phyloP scores from a whole-genome alignment of 2,888 invertebrate genomes.

The Diarsia brunnea region DNA sequence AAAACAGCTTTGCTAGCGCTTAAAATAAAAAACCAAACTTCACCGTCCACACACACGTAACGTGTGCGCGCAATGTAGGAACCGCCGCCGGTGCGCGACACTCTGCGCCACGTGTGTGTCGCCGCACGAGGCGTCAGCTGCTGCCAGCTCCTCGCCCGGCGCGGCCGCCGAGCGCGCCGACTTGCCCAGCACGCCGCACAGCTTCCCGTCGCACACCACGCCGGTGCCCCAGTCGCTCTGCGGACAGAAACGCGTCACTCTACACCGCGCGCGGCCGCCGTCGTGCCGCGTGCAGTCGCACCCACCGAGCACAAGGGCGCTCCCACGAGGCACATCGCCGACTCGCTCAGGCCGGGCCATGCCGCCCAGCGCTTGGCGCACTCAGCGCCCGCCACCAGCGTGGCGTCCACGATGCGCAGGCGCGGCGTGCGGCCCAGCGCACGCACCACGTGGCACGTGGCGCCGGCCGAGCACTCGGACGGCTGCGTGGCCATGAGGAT shows the following conservation, averaged over 20 bases:
- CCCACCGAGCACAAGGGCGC: conserved; percentile 77
- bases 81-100: conserved; percentile 78
- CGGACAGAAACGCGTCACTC: conserved; percentile 15
- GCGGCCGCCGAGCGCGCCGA: conserved; percentile 56
- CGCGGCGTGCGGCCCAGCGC: conserved; percentile 63
- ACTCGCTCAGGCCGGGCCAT: conserved; percentile 72
- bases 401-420: conserved; percentile 70
- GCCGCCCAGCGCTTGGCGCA: conserved; percentile 72
- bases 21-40: conserved; percentile 16
- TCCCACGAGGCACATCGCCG: conserved; percentile 78
- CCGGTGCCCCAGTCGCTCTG: conserved; percentile 82
- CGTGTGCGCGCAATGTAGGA: conserved; percentile 84
- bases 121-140: conserved; percentile 69
- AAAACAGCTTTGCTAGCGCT: background rate
- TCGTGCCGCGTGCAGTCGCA: background rate
- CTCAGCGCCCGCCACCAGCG: conserved; percentile 55
- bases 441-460: conserved; percentile 75
- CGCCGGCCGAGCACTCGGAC: conserved; percentile 70
- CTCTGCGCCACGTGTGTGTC: conserved; percentile 76
- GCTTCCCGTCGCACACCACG: conserved; percentile 82
- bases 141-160: conserved; percentile 20
- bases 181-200: conserved; percentile 82
- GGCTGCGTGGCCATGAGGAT: conserved; percentile 77
- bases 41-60: conserved; percentile 77
- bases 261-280: background rate